Evolutionary conservation across 2,113 vertebrate species (phyloP), one percentile per base, ranked within the genome.

Genomic region (Fukomys damarensis): DNA sequence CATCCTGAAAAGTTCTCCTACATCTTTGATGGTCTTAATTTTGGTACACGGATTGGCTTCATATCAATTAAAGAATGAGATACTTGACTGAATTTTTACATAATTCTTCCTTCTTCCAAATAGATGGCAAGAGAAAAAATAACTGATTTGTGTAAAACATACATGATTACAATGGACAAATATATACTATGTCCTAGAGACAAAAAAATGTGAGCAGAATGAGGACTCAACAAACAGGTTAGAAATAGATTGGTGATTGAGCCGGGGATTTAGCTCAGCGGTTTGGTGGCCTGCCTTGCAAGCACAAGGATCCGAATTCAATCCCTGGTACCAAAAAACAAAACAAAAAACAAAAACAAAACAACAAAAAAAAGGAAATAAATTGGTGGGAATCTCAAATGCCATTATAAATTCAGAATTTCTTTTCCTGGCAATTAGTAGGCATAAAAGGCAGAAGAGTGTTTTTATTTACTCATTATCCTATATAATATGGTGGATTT

Each of bases 31-130:
- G 99, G 99, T 4, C 56, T 61, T 77, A 98, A 99, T 98, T 99
- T 99, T 35, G 99, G 99, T 56, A 99, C 99, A 20, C 99, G 99
- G 96, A 98, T 99, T 68, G 99, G 99, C 61, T 99, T 99, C 98
- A 98, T 99, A 98, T 99, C 99, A 98, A 98, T 99, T 96, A 99
- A 95, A 97, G 98, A 98, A 86, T 97, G 95, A 98, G 98, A 93
- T 93, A 92, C 38, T 97, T 93, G 95, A 14, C 93, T 96, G 81
- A 4, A 88, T 95, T 90, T 98, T 97, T 97, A 12, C n/a, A 76
- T 96, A 61, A 4, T 82, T 98, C 79, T 49, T 54, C 24, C 1
- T 96, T 54, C 58, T 86, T 97, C 91, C 80, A 85, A 95, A 58
- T 22, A 91, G 74, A 87, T 35, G 61, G 3, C 41, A 24, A 63